Base-by-base conservation (phyloP, 1,140 invertebrate species). In the Globodera ellingtonae region DNA sequence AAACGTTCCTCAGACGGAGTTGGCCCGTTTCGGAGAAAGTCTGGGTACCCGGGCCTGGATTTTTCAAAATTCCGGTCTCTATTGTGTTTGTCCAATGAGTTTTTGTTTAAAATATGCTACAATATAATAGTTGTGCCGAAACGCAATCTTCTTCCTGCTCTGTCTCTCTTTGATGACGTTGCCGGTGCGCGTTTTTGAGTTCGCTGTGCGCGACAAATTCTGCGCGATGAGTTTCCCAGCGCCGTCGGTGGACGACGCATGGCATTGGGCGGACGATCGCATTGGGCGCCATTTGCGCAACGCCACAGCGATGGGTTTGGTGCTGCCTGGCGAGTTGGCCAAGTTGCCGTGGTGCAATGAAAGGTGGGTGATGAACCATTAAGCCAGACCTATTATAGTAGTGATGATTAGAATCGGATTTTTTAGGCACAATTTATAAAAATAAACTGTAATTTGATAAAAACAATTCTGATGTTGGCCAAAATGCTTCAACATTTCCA, bases 191-290 rank as follows among this genome's bases (percentile, higher is more conserved):
- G 65, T 86, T n/a, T 85, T 86, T 24, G 70, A 62, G 24, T 80
- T 69, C 46, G 59, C 82, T 46, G 69, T 86, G 56, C 74, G 84
- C 44, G 85, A 85, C 44, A 82, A 84, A 77, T 85, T 85, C 73
- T 85, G 84, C 65, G 10, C 74, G 47, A 18, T 44, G 18, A 62
- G 13, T 18, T 15, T 1, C 18, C 56, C 13, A 10, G 7, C 52
- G 18, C 52, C 48, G 56, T 6, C 21, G 24, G 35, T 59, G 5
- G 8, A 69, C 21, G 66, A n/a, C 4, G n/a, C 67, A 70, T 70
- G 35, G 67, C 9, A 67, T 50, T 77, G 65, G 48, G 67, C 47
- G 50, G 52, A 80, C 50, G 76, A 83, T 13, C 65, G 67, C 1
- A 47, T 80, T 52, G 80, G 56, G 69, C 15, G 24, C 56, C 70